Conservation (phyloP, 2,797 vertebrate species). For the Ptychobarbus kaznakovi region DNA sequence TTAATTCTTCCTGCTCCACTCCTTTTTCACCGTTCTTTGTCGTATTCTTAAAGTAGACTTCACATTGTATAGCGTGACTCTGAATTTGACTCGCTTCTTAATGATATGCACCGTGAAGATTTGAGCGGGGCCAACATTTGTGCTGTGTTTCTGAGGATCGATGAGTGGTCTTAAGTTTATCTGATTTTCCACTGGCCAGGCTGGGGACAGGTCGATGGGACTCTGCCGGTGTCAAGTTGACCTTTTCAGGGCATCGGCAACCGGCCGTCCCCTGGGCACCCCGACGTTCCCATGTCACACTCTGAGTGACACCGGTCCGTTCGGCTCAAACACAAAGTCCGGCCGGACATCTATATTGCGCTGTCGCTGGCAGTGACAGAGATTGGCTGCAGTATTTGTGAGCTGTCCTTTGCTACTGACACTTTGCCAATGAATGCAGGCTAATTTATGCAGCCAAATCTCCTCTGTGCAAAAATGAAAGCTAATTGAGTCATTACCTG, state of each 20-base stretch:
- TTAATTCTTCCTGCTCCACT: slow-evolving; percentile 38
- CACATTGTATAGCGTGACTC: slow-evolving; percentile 75
- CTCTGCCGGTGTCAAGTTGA: slow-evolving; percentile 99
- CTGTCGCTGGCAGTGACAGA: slow-evolving; percentile 91
- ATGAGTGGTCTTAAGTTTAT: slow-evolving; percentile 99
- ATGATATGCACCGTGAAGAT: slow-evolving; percentile 85
- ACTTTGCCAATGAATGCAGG: slow-evolving; percentile 98
- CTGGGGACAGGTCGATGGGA: slow-evolving; percentile 95
- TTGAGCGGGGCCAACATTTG: slow-evolving; percentile 96
- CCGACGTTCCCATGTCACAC: slow-evolving; percentile 90
- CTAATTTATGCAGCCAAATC: slow-evolving; percentile 99
- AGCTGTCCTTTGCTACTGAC: slow-evolving; percentile 99
- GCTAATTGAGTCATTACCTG: slow-evolving; percentile 99
- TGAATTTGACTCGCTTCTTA: slow-evolving; percentile 81
- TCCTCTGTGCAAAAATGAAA: slow-evolving; percentile 99
- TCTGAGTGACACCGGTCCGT: slow-evolving; percentile 99
- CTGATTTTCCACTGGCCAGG: slow-evolving; percentile 98
- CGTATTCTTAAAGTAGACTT: slow-evolving; percentile 69
- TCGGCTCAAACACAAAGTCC: slow-evolving; percentile 99
- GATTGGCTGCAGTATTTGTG: slow-evolving; percentile 99
- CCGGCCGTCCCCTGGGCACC: slow-evolving; percentile 88
- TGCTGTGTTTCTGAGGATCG: slow-evolving; percentile 85
- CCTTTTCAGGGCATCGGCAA: slow-evolving; percentile 98
- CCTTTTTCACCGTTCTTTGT: slow-evolving; percentile 34
- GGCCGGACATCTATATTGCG: slow-evolving; percentile 99